Percentiles rank a stretch among this genome's conserved stretches.
Evolutionary conservation across 2,113 vertebrate genomes (phyloP).

Genomic region (Dipodomys stephensi): DNA sequence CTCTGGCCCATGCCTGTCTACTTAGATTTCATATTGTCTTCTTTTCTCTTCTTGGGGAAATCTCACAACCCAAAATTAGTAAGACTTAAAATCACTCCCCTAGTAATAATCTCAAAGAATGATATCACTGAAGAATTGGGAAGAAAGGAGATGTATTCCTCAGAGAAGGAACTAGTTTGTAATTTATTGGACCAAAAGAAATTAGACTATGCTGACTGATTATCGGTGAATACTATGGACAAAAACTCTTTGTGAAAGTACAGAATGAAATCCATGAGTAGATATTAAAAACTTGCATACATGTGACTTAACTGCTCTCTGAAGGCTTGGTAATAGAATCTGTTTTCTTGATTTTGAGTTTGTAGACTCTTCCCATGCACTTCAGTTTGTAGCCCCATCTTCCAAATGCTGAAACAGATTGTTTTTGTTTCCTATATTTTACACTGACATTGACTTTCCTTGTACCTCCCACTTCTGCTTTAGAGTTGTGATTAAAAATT

Average conservation of each 20-base stretch:
- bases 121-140: background rate
- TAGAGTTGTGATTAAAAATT: background rate
- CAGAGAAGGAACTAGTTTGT: background rate
- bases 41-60: conserved; percentile 14
- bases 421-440: background rate
- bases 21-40: background rate
- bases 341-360: background rate
- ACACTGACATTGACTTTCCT: background rate
- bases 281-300: background rate
- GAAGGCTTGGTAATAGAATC: no score
- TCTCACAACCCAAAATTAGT: background rate
- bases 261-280: background rate
- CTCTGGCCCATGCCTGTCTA: background rate
- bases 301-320: background rate
- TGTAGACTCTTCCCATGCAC: background rate
- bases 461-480: background rate
- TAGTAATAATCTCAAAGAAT: no score
- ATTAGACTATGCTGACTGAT: background rate
- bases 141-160: background rate
- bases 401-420: no score
- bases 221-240: background rate
- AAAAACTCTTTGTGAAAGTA: background rate
- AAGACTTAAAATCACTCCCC: background rate
- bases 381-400: background rate
- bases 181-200: background rate